Base-by-base conservation (phyloP, 2,888 invertebrate genomes). In the Drosophila anomalipes region DNA sequence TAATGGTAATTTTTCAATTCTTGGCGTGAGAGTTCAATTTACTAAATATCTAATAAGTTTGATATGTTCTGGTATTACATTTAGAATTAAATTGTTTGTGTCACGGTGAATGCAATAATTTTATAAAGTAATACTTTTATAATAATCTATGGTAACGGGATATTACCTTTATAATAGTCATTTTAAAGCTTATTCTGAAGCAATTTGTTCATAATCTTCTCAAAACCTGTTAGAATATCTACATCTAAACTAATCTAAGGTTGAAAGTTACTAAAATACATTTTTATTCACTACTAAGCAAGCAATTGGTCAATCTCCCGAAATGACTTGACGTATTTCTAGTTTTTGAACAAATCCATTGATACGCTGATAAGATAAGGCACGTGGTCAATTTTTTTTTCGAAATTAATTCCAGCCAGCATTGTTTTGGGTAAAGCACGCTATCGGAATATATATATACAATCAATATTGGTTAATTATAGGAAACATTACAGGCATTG, bases 321-420 rank as follows among this genome's bases (percentile, higher is more conserved):
- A 60, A 70, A 37, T 47, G 49, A 65, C 60, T 74, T 60, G 16
- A 70, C 26, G 41, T 33, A 9, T 37, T 60, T 56, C 28, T 33
- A n/a, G 41, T 10, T 19, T 53, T 44, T 19, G n/a, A 22, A 41
- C 19, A 22, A 22, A 32, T 10, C 14, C 19, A 35, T 26, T 32
- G 33, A 37, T n/a, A 9, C 2, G 19, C 26, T 10, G 78, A 77
- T 78, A 58, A 77, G 77, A 77, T 78, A 54, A 14, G 19, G 26
- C 49, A 49, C 4, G 28, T 49, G 49, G 5, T 41, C 30, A 44
- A 28, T 30, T 5, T 6, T 37, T 37, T 33, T 12, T 3, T 12
- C 53, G 26, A 26, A 37, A 66, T 65, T 57, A 12, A n/a, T 4
- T 35, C 32, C 54, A 58, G 54, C 16, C 33, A 14, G 32, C 33